These are phyloP conservation scores for Siderastrea radians DNA, from an alignment of 92 coral and sea anemone species.

Conservation along the genomic window DNA sequence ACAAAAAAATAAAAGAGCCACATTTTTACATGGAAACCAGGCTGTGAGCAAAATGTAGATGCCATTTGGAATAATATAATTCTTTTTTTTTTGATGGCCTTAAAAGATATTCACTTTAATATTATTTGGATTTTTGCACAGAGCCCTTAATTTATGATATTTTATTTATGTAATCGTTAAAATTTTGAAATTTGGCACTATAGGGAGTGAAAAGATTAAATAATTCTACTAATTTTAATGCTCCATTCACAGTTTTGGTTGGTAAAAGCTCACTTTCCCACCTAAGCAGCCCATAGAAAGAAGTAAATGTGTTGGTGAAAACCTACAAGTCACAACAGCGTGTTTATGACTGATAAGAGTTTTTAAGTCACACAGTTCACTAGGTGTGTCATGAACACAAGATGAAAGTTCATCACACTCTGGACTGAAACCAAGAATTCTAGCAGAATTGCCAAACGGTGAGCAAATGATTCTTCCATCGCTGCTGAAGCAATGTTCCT, in stretches of 20 bases:
- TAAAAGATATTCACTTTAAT: too few species aligned
- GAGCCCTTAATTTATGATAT: too few species aligned
- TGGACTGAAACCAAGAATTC: slow-evolving; percentile 79
- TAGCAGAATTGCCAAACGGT: slow-evolving; percentile 93
- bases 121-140: too few species aligned
- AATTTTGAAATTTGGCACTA: too few species aligned
- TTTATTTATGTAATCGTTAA: too few species aligned
- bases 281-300: slow-evolving; percentile 94
- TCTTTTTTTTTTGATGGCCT: too few species aligned
- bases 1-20: too few species aligned
- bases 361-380: slow-evolving; percentile 83
- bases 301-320: slow-evolving; percentile 92
- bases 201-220: neutral
- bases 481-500: slow-evolving; percentile 90
- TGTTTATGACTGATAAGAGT: slow-evolving; percentile 83
- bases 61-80: too few species aligned
- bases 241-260: slow-evolving; percentile 73
- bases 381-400: slow-evolving; percentile 58
- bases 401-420: slow-evolving; percentile 84
- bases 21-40: too few species aligned
- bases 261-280: slow-evolving; percentile 87
- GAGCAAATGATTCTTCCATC: slow-evolving; percentile 96
- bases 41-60: too few species aligned
- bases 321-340: slow-evolving; percentile 88
- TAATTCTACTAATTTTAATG: neutral